Evolutionary conservation across 2,888 invertebrate species (phyloP).

Genomic region (Conus canariensis): DNA sequence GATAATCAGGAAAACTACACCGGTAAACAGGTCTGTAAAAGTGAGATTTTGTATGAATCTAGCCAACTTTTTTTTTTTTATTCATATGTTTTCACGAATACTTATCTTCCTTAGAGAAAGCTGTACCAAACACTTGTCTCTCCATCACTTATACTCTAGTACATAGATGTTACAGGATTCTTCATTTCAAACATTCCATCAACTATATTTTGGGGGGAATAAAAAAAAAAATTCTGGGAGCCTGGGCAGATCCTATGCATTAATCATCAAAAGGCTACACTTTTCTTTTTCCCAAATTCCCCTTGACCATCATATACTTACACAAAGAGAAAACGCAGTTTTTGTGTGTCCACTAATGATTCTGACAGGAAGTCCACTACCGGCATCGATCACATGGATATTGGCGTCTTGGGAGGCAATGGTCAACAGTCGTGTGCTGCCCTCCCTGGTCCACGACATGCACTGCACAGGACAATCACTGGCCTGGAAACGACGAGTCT

Average conservation of each 20-base stretch:
- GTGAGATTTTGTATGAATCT: not conserved
- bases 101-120: too few species aligned
- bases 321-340: conserved; percentile 58
- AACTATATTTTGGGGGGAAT: too few species aligned
- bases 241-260: too few species aligned
- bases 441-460: conserved; percentile 63
- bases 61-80: not conserved
- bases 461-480: conserved; percentile 62
- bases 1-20: not conserved
- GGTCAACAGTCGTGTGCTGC: conserved; percentile 63
- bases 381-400: conserved; percentile 64
- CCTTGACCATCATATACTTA: not conserved
- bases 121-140: too few species aligned
- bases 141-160: too few species aligned
- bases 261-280: too few species aligned
- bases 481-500: conserved; percentile 61
- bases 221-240: too few species aligned
- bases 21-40: not conserved
- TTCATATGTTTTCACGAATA: too few species aligned
- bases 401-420: conserved; percentile 62
- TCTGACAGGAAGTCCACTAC: conserved; percentile 63
- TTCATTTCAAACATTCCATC: too few species aligned
- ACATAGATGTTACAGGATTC: too few species aligned
- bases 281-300: too few species aligned
- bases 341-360: conserved; percentile 65